Evolutionary conservation across 2,888 invertebrate species (phyloP).

Genomic region (Congeria kusceri): DNA sequence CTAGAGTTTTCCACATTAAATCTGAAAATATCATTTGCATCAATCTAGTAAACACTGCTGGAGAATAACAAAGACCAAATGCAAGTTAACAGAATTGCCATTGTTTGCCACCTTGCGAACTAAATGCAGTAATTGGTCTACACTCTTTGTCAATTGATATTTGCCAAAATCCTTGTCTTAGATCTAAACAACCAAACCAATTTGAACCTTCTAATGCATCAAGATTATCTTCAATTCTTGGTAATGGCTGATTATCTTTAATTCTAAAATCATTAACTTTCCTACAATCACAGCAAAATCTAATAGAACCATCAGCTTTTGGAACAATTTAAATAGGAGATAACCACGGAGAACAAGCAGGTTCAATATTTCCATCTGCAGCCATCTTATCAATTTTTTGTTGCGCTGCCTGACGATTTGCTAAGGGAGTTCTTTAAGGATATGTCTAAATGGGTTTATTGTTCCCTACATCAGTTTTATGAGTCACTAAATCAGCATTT

Average conservation of each 20-base stretch:
- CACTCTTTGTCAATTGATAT: conserved; percentile 15
- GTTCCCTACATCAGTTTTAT: conserved; percentile 5
- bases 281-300: conserved; percentile 7
- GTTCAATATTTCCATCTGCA: conserved; percentile 32
- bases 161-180: conserved; percentile 33
- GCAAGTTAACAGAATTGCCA: conserved; percentile 11
- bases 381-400: conserved; percentile 24
- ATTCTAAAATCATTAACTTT: not conserved
- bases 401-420: conserved; percentile 25
- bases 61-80: not conserved
- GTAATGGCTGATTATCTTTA: conserved; percentile 24
- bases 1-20: conserved; percentile 16
- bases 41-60: not conserved
- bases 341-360: conserved; percentile 18
- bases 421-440: conserved; percentile 22
- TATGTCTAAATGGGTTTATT: conserved; percentile 17
- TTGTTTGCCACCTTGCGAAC: not conserved
- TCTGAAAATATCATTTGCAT: conserved; percentile 3
- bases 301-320: conserved; percentile 19
- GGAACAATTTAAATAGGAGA: conserved; percentile 17
- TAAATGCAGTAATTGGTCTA: conserved; percentile 20
- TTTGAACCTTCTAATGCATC: conserved; percentile 34
- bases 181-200: conserved; percentile 26
- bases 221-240: conserved; percentile 34
- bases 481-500: not conserved